Conservation (phyloP, 1,140 invertebrate genomes). For the Drosophila sproati region DNA sequence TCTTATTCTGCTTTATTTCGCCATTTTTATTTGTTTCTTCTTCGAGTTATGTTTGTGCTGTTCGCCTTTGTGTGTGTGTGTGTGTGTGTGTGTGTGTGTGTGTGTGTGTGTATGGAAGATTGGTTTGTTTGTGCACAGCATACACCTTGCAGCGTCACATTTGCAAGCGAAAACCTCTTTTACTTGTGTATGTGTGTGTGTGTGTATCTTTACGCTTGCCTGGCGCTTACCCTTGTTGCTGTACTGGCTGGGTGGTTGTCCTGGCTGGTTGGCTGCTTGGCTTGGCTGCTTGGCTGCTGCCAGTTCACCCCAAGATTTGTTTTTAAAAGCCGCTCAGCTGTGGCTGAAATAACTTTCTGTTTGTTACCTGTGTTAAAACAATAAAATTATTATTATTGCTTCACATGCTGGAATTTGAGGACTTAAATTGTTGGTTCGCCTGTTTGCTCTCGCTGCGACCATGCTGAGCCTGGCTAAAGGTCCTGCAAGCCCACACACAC, state of each 20-base stretch:
- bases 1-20: conserved; percentile 83
- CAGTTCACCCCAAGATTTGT: conserved; percentile 73
- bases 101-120: conserved; percentile 21
- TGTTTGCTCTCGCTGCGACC: not conserved
- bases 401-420: conserved; percentile 82
- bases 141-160: conserved; percentile 52
- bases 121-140: conserved; percentile 62
- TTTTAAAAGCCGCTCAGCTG: conserved; percentile 83
- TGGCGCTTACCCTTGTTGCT: conserved; percentile 19
- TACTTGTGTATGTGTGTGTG: conserved; percentile 59
- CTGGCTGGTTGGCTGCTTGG: conserved; percentile 18
- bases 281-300: conserved; percentile 13
- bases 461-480: conserved; percentile 7
- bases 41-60: conserved; percentile 46
- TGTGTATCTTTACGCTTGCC: conserved; percentile 9
- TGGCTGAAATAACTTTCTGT: conserved; percentile 82
- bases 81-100: conserved; percentile 17
- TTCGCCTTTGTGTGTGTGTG: conserved; percentile 22
- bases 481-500: conserved; percentile 18
- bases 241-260: conserved; percentile 35
- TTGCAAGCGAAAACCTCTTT: conserved; percentile 67
- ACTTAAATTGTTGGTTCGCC: conserved; percentile 74
- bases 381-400: conserved; percentile 84
- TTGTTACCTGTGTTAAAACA: conserved; percentile 82
- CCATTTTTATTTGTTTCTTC: conserved; percentile 80